Conservation (phyloP, 2,797 vertebrate species). For the Galaxias olidus region DNA sequence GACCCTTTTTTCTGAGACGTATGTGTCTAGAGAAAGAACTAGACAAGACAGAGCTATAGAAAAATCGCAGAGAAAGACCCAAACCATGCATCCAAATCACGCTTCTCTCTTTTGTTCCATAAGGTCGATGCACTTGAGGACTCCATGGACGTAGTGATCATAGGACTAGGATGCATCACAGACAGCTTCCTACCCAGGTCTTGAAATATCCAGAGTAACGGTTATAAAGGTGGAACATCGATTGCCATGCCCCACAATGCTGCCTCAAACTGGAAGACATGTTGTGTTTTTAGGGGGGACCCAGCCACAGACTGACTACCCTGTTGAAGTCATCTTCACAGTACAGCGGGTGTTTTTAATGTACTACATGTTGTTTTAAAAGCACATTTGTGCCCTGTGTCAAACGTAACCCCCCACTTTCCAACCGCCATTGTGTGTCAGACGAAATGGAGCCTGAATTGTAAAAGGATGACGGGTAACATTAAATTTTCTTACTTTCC, state of each 20-base stretch:
- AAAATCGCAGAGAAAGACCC: constrained; percentile 31
- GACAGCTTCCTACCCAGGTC: constrained; percentile 40
- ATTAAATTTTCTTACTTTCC: constrained; percentile 13
- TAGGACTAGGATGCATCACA: constrained; percentile 23
- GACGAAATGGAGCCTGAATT: too few relatives aligned
- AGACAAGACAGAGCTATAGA: not conserved
- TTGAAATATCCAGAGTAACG: constrained; percentile 31
- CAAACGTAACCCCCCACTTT: too few relatives aligned
- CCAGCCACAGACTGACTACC: not conserved
- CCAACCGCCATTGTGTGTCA: too few relatives aligned
- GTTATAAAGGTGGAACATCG: constrained; percentile 38
- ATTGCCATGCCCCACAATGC: constrained; percentile 29
- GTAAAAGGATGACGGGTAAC: too few relatives aligned
- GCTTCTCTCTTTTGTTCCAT: constrained; percentile 24
- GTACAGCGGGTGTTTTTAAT: not conserved
- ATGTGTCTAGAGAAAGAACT: constrained; percentile 1
- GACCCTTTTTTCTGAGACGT: too few relatives aligned
- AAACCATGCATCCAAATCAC: constrained; percentile 45
- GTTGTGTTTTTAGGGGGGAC: not conserved
- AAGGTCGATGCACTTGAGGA: constrained; percentile 5
- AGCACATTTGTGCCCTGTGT: too few relatives aligned
- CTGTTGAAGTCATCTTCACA: not conserved
- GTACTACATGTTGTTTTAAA: too few relatives aligned
- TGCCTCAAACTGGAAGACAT: constrained; percentile 2
- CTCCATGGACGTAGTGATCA: constrained; percentile 34